Conservation (phyloP, 2,888 invertebrate genomes). For the Mesoligia furuncula region DNA sequence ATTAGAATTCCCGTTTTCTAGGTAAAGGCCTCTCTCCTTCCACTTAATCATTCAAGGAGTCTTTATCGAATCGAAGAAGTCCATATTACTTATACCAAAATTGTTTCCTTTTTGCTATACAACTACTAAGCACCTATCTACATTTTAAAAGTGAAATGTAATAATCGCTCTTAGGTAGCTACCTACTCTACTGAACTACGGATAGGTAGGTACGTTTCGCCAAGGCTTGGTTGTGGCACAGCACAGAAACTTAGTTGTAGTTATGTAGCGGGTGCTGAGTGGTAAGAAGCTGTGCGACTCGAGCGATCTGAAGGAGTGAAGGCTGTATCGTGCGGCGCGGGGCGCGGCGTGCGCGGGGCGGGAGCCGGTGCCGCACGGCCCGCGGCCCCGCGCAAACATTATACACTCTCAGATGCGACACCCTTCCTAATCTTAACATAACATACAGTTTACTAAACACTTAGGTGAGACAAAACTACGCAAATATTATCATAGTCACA, state of each 20-base stretch:
- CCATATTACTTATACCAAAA: neutral
- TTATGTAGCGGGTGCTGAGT: conserved; percentile 10
- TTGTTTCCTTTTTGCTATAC: neutral
- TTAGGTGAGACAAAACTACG: neutral
- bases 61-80: neutral
- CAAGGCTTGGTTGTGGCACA: neutral
- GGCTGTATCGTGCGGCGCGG: conserved; percentile 38
- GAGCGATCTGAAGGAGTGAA: conserved; percentile 36
- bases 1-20: neutral
- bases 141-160: neutral
- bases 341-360: neutral
- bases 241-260: neutral
- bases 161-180: neutral
- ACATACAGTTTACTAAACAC: neutral
- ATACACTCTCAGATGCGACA: conserved; percentile 44
- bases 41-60: neutral
- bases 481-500: neutral
- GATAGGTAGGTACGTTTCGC: neutral
- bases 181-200: neutral
- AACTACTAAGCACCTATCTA: neutral
- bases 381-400: conserved; percentile 31
- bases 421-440: neutral
- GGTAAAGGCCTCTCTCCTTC: neutral
- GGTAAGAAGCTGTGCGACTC: conserved; percentile 12
- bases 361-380: conserved; percentile 40